phyloP scores from a whole-genome alignment of 2,113 vertebrate genomes.

The Mustela nigripes region DNA sequence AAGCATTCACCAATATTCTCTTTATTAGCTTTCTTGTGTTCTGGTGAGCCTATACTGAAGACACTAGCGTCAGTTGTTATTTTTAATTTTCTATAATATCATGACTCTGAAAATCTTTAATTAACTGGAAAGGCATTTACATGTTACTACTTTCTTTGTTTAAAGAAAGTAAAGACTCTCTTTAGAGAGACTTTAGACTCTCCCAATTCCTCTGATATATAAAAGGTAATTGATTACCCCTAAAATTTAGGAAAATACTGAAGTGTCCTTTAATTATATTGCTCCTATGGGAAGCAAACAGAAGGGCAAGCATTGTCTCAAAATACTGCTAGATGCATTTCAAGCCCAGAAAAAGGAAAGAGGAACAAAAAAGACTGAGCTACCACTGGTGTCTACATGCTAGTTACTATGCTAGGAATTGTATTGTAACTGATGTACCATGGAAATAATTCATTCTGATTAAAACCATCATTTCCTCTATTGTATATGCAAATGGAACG shows the following conservation, averaged over 20 bases:
- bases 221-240: background rate
- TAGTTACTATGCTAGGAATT: background rate
- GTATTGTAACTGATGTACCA: background rate
- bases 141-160: background rate
- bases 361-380: constrained; percentile 24
- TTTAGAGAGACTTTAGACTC: background rate
- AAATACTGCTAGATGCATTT: background rate
- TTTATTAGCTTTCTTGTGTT: background rate
- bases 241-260: background rate
- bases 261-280: background rate
- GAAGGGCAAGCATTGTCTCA: background rate
- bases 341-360: background rate
- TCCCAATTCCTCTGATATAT: background rate
- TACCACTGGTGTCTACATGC: background rate
- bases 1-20: background rate
- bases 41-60: background rate
- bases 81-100: constrained; percentile 43
- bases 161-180: background rate
- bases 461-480: constrained; percentile 14
- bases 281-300: background rate
- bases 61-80: background rate
- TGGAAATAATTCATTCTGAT: constrained; percentile 44
- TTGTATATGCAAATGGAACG: background rate
- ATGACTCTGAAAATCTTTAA: constrained; percentile 41
- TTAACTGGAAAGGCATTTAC: background rate